Conservation (phyloP, 1,140 invertebrate species). For the Nautilus pompilius region DNA sequence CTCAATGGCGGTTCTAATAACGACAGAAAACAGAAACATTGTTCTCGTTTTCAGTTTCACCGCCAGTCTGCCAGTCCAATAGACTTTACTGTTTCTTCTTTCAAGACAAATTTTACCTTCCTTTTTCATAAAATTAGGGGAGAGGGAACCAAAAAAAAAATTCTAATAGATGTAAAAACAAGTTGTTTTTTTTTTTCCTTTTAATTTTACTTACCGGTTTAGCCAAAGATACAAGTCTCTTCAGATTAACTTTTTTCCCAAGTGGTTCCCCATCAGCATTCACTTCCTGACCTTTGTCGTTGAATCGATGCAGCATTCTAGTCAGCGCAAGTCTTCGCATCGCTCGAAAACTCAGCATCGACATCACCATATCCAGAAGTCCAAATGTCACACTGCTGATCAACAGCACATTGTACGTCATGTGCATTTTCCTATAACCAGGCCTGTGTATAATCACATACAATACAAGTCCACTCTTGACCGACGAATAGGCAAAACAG, state of each 20-base stretch:
- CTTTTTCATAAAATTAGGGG: too few relatives aligned
- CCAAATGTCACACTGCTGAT: slow-evolving; percentile 34
- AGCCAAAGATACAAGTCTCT: slow-evolving; percentile 35
- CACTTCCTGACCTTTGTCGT: slow-evolving; percentile 42
- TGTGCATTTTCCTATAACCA: slow-evolving; percentile 35
- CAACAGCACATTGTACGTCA: slow-evolving; percentile 40
- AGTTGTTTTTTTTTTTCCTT: too few relatives aligned
- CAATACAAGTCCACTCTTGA: slow-evolving; percentile 40
- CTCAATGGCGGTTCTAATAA: too few relatives aligned
- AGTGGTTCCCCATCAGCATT: slow-evolving; percentile 42
- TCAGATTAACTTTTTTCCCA: slow-evolving; percentile 28
- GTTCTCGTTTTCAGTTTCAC: too few relatives aligned
- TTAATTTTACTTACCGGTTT: slow-evolving; percentile 41
- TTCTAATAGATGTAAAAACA: too few relatives aligned
- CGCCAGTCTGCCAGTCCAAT: background rate
- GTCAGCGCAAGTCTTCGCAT: slow-evolving; percentile 34
- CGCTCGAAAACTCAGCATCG: slow-evolving; percentile 21
- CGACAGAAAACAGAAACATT: too few relatives aligned
- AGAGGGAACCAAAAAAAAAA: too few relatives aligned
- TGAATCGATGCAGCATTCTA: slow-evolving; percentile 35
- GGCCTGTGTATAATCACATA: slow-evolving; percentile 31
- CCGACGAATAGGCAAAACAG: slow-evolving; percentile 19
- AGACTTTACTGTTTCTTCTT: too few relatives aligned
- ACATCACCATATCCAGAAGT: slow-evolving; percentile 30
- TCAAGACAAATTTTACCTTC: too few relatives aligned